phyloP scores from a whole-genome alignment of 2,113 vertebrate genomes.

The Tyrannus savana region DNA sequence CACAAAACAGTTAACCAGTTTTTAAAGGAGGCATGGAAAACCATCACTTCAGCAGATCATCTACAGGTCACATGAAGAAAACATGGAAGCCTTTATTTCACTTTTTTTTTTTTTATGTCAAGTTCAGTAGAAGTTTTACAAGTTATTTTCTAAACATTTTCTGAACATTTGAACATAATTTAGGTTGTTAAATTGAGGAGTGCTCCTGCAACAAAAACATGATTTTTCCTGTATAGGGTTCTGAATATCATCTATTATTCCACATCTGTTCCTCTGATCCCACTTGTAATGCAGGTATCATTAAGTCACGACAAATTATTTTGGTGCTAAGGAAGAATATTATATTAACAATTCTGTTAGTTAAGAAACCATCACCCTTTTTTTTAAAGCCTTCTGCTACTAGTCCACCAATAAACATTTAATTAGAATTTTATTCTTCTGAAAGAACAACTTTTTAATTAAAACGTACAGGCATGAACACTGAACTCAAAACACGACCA shows the following conservation, averaged over 20 bases:
- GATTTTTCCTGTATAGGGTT: neutral
- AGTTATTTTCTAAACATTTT: neutral
- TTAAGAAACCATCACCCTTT: neutral
- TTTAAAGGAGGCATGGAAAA: neutral
- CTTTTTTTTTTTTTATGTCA: neutral
- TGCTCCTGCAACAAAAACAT: neutral
- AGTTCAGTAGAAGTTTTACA: neutral
- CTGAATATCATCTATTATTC: neutral
- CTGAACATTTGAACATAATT: neutral
- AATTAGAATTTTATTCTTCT: neutral
- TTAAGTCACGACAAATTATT: neutral
- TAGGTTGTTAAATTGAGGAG: neutral
- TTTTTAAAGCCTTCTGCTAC: constrained; percentile 1
- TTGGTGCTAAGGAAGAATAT: neutral
- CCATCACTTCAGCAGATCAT: neutral
- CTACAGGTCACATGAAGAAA: neutral
- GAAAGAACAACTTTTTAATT: constrained; percentile 10
- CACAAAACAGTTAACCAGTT: neutral
- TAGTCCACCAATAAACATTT: neutral
- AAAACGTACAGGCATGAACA: neutral
- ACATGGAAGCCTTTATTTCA: neutral
- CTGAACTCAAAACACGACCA: neutral
- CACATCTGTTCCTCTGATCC: neutral
- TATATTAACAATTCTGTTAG: neutral
- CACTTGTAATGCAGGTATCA: neutral